Evolutionary conservation across 2,888 invertebrate species (phyloP), one percentile per base, ranked within the genome.

Genomic region (Scaeva pyrastri): DNA sequence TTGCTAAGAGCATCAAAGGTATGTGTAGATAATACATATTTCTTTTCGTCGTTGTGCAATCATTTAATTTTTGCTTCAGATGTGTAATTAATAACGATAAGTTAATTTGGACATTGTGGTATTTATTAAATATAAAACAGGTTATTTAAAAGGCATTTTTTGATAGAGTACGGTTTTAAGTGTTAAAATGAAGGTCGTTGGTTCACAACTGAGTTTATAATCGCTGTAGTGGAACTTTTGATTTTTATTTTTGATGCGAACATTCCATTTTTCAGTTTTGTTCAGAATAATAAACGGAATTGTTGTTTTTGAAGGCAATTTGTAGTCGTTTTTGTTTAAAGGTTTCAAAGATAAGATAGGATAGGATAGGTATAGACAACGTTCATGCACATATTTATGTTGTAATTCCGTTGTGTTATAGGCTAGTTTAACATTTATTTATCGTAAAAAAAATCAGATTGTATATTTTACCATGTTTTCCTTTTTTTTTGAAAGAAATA

Each of bases 1-100:
- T 90, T 95, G 89, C 94, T 94, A 87, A 92, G 94, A 86, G 95
- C 95, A 76, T 94, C 95, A 14, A 94, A 93, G 90, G 92, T 92
- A 89, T 80, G 78, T 60, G 21, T 21, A 10, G 31, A 12, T 11
- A 21, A 50, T 19, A 50, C n/a, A 56, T 16, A 31, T 31, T 45
- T 2, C 52, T 82, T 52, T 75, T 39, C 2, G 12, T 73, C 39
- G 21, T 60, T 10, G 31, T 55, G 21, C 39, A 14, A 16, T 4
- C 14, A 7, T 6, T 21, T 12, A 8, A 10, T 45, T 23, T 21
- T 52, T 14, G 52, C 8, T 52, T 21, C 12, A 50, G 6, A 50
- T 45, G 16, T 7, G 11, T 16, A 16, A 45, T 45, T 62, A 14
- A 43, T 23, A 19, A 16, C 5, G n/a, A 31, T 31, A 16, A 14